Base-by-base conservation (phyloP, 2,797 vertebrate genomes). In the Aphelocoma californica region DNA sequence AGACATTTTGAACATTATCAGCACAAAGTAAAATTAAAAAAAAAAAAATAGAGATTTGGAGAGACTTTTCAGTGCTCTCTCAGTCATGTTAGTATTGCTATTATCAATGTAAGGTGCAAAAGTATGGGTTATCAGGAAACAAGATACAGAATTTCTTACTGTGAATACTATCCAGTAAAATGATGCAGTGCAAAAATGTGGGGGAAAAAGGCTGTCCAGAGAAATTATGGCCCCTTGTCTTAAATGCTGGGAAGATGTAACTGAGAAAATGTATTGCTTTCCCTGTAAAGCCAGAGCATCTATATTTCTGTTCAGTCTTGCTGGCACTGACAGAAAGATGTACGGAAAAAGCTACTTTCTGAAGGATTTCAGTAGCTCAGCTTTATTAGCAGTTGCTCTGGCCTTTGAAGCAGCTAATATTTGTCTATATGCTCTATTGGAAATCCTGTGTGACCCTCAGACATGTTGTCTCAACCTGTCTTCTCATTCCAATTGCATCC, bases 31-130 rank as follows among this genome's bases (percentile, higher is more conserved):
- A 54, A 40, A 19, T 26, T 14, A 18, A 42, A 29, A 20, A 32
- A 2, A 26, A 21, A 21, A 2, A 14, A 6, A 24, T 4, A 38
- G 3, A 14, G 1, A 34, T 51, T n/a, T 61, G 1, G 11, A 16
- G 29, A 62, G 7, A n/a, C 14, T 77, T 40, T 67, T 45, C 31
- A 80, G 28, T 38, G 11, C 6, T 64, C 34, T 48, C 53, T 53
- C 53, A 78, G 11, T 66, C 53, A 24, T 20, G 5, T 53, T 60
- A 34, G 2, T 13, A 29, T 45, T 1, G 31, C 23, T 65, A 8
- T n/a, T 69, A 62, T 32, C 29, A 73, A 14, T 29, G 7, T 32
- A 34, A 78, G 21, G 4, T 81, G 31, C 7, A 79, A 67, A 85
- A 51, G 3, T 14, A 21, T 38, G 21, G 26, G 6, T 28, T 86